Base-by-base conservation (phyloP, 1,140 invertebrate genomes). In the Hyphantria cunea region DNA sequence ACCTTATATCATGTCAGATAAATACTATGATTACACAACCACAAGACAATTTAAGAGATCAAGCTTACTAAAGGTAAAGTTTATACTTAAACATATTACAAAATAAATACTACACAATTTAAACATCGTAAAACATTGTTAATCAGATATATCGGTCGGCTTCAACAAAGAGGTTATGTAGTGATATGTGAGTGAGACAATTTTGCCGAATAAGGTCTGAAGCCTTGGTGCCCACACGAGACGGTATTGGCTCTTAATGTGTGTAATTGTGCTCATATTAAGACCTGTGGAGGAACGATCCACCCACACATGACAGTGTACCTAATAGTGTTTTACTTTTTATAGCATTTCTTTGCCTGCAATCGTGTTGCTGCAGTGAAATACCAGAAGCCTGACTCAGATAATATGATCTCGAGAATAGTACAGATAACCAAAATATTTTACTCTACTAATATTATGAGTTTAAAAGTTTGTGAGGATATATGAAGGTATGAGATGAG, bases 191-290 rank as follows among this genome's bases (percentile, higher is more conserved):
- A 34, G 44, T 58, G 72, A 78, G 68, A 81, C 78, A 84, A 77
- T 78, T 83, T 78, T 66, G 55, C 81, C 84, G 76, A 82, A 88
- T 72, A 88, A 74, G 86, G 84, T 53, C 61, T 60, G 59, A 68
- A 70, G 62, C 86, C 86, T 88, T 86, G 84, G 64, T 65, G 71
- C 80, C 84, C 82, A 86, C 84, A 74, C 80, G 41, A 65, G 61
- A 59, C 68, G 54, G 71, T 86, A 84, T 86, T 80, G 84, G 76
- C 73, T 76, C 72, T 85, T 85, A 82, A 89, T 84, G 74, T 76
- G 72, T 78, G 78, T 88, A 88, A 89, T 89, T 89, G 85, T 67
- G 65, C 69, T 77, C 82, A 84, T 86, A 88, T 84, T 87, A 82
- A 82, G 83, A 82, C 75, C 73, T 73, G 74, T 80, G 69, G 50